Evolutionary conservation across 2,797 vertebrate genomes (phyloP).

Genomic region (Limnodromus scolopaceus): DNA sequence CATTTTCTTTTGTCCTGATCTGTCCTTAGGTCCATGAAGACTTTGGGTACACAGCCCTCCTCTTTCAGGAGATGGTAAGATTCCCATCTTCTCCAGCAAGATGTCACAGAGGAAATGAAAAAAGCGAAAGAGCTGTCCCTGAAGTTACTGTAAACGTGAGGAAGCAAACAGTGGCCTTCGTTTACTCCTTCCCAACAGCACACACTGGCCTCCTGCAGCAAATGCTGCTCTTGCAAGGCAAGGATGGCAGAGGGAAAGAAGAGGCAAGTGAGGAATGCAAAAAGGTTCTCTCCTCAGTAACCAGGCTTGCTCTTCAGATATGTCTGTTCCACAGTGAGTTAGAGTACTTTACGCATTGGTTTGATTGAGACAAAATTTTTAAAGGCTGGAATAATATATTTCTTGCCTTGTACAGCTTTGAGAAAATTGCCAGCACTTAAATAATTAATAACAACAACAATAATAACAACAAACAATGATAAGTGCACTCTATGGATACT

Average conservation of each 20-base stretch:
- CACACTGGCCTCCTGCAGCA: neutral
- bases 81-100: neutral
- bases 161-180: neutral
- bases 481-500: constrained; percentile 47
- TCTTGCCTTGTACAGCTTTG: constrained; percentile 32
- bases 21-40: fast-evolving
- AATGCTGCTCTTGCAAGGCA: neutral
- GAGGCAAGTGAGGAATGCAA: neutral
- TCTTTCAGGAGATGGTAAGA: neutral
- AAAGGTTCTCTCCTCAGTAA: neutral
- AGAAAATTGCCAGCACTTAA: constrained; percentile 14
- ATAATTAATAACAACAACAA: constrained; percentile 43
- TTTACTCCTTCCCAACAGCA: neutral
- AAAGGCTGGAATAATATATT: neutral
- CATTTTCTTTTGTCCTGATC: neutral
- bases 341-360: neutral
- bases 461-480: constrained; percentile 15
- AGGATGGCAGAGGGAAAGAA: neutral
- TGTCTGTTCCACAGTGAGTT: neutral
- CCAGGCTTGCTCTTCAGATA: neutral
- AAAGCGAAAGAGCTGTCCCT: neutral
- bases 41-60: neutral
- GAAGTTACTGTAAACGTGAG: neutral
- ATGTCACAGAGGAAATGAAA: neutral
- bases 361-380: constrained; percentile 3